Percentiles rank a stretch among this genome's conserved stretches.
Evolutionary conservation across 2,797 vertebrate genomes (phyloP).

Genomic region (Hafferia zeledoni): DNA sequence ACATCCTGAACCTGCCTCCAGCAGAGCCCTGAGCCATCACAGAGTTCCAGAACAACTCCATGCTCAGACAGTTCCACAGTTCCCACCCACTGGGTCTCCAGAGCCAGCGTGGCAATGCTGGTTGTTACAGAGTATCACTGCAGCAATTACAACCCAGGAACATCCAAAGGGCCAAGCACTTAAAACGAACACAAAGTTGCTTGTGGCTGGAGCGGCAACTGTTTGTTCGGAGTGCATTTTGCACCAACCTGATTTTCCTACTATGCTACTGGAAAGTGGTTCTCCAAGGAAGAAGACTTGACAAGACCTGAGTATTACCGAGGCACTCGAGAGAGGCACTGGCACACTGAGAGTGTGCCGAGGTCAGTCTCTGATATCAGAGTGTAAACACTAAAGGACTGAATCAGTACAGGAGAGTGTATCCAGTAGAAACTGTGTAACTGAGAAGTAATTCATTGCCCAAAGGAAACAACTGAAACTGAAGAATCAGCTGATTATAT

Average conservation of each 20-base stretch:
- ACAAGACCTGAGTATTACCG: neutral
- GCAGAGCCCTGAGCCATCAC: neutral
- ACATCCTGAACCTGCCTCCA: neutral
- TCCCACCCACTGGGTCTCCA: neutral
- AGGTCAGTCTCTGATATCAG: neutral
- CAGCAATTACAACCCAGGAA: neutral
- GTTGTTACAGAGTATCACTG: rapidly evolving
- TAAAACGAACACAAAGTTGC: neutral
- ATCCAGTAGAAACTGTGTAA: neutral
- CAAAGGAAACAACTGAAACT: neutral
- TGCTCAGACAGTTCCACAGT: neutral
- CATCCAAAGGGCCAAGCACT: neutral
- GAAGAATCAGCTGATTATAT: neutral
- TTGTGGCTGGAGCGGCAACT: neutral
- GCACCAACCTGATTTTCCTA: neutral
- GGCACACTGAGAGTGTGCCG: neutral
- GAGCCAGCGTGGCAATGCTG: neutral
- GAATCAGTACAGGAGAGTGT: rapidly evolving
- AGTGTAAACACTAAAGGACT: rapidly evolving
- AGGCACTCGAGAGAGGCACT: neutral
- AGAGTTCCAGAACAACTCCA: neutral
- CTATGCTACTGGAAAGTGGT: neutral
- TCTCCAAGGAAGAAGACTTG: neutral
- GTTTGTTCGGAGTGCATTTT: neutral
- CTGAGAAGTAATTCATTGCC: neutral